phyloP scores from a whole-genome alignment of 1,140 invertebrate species.

The Drosophila kohkoa region DNA sequence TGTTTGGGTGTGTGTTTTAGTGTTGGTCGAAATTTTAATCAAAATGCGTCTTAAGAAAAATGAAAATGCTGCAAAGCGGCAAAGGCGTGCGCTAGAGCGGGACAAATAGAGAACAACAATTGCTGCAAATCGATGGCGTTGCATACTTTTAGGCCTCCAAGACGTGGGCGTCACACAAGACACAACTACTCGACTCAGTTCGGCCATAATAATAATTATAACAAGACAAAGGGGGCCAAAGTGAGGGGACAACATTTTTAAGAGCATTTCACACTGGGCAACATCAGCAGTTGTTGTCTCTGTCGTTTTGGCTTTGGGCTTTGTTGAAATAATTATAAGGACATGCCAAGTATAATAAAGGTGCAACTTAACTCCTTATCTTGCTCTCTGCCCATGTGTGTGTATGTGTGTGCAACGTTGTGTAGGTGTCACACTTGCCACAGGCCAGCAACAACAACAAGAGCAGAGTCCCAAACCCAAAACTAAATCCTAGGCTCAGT shows the following conservation, averaged over 20 bases:
- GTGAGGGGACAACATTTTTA: constrained; percentile 19
- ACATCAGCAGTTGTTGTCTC: constrained; percentile 17
- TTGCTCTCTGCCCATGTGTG: not conserved
- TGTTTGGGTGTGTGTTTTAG: not conserved
- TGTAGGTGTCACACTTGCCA: constrained; percentile 19
- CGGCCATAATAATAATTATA: constrained; percentile 69
- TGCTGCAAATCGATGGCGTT: constrained; percentile 66
- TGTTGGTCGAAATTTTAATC: constrained; percentile 79
- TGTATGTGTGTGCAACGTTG: not conserved
- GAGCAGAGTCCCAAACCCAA: not conserved
- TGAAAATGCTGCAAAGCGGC: constrained; percentile 47
- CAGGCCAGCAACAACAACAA: not conserved
- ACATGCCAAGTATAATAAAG: constrained; percentile 21
- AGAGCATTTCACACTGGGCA: constrained; percentile 14
- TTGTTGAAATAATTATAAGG: constrained; percentile 51
- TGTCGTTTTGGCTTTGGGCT: constrained; percentile 8
- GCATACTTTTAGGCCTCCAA: constrained; percentile 70
- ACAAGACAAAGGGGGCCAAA: not conserved
- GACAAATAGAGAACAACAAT: constrained; percentile 57
- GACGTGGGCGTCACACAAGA: constrained; percentile 47
- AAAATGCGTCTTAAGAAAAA: constrained; percentile 82
- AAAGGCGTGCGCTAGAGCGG: constrained; percentile 53
- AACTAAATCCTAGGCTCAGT: constrained; percentile 13
- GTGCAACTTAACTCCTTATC: constrained; percentile 36
- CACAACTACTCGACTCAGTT: not conserved